Percentiles rank a stretch among this genome's conserved stretches.
Conservation (phyloP, 2,113 vertebrate genomes). For the Pomatorhinus ruficollis region DNA sequence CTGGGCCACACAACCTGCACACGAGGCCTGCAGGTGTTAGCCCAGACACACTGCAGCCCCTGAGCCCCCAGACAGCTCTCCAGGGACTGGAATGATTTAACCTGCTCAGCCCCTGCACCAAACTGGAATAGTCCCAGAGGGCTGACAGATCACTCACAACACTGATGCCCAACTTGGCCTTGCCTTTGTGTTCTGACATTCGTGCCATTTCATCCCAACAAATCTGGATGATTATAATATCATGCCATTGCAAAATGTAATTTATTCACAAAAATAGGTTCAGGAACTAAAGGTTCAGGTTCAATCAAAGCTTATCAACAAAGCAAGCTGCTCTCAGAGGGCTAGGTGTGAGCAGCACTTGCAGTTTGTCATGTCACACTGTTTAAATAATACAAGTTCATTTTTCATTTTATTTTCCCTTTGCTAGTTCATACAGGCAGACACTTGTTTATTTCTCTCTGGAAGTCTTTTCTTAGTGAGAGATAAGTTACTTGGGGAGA, state of each 20-base stretch:
- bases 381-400: slow-evolving; percentile 44
- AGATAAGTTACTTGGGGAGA: slow-evolving; percentile 21
- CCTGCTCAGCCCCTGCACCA: neutral
- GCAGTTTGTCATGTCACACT: slow-evolving; percentile 30
- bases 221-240: neutral
- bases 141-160: neutral
- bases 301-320: slow-evolving; percentile 8
- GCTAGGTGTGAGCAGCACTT: neutral
- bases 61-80: too few species aligned
- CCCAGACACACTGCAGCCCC: neutral
- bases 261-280: neutral
- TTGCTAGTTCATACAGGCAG: slow-evolving; percentile 21
- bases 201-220: neutral
- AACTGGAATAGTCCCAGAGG: neutral
- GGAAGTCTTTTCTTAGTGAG: neutral
- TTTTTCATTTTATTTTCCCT: slow-evolving; percentile 46
- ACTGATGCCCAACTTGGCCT: neutral
- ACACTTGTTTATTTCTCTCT: slow-evolving; percentile 37
- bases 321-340: slow-evolving; percentile 1
- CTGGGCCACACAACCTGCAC: neutral
- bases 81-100: neutral
- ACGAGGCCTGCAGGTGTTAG: neutral
- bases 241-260: neutral
- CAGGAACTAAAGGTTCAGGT: neutral
- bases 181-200: neutral